Evolutionary conservation across 2,797 vertebrate genomes (phyloP).

Genomic region (Knipowitschia caucasica): DNA sequence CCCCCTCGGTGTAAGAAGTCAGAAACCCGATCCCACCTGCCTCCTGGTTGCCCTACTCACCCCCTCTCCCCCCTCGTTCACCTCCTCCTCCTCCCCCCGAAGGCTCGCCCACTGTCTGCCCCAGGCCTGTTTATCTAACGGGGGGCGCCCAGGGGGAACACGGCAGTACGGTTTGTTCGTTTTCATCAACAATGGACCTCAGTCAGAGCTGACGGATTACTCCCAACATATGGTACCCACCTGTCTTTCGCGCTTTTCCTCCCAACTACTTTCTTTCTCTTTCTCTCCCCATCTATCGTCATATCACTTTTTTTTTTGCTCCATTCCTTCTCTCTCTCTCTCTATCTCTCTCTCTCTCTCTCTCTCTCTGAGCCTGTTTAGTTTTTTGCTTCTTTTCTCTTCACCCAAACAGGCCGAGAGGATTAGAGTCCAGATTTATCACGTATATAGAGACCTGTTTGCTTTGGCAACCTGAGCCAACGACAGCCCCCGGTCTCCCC

Average conservation of each 20-base stretch:
- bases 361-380: constrained; percentile 53
- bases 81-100: constrained; percentile 47
- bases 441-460: constrained; percentile 73
- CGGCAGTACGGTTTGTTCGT: constrained; percentile 64
- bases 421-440: constrained; percentile 78
- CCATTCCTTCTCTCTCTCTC: neutral
- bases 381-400: constrained; percentile 69
- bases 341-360: too few species aligned
- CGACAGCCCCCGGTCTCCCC: constrained; percentile 18
- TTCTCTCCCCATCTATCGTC: neutral
- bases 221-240: constrained; percentile 84
- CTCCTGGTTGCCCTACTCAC: constrained; percentile 37
- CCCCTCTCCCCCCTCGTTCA: constrained; percentile 33
- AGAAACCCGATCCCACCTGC: constrained; percentile 73
- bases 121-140: constrained; percentile 73
- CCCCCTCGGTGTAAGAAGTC: constrained; percentile 44
- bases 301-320: constrained; percentile 25
- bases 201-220: constrained; percentile 80
- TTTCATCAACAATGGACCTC: constrained; percentile 81
- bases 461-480: constrained; percentile 78
- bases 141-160: constrained; percentile 49
- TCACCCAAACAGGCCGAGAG: constrained; percentile 72
- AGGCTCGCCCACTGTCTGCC: constrained; percentile 73
- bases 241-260: constrained; percentile 67
- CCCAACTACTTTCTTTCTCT: neutral